These are phyloP conservation scores for Mimumesa dahlbomi DNA, from an alignment of 2,888 invertebrate genomes.

Conservation along the genomic window DNA sequence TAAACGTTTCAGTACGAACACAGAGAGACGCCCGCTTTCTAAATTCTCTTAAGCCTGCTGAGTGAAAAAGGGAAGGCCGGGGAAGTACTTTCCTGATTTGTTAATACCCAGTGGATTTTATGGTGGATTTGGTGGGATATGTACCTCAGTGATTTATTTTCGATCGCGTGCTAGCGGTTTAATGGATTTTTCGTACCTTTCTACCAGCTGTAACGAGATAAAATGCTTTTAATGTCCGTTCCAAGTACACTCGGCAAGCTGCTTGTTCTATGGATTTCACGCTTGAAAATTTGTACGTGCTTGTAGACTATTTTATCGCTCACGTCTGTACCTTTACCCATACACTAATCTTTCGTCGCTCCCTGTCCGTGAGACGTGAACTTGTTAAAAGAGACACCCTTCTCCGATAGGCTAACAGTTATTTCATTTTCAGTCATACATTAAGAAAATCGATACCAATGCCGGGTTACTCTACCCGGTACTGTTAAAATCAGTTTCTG, in stretches of 20 bases:
- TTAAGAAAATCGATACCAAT: no score
- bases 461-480: no score
- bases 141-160: constrained; percentile 54
- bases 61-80: constrained; percentile 62
- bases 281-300: neutral
- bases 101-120: constrained; percentile 63
- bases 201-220: constrained; percentile 29
- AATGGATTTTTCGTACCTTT: constrained; percentile 48
- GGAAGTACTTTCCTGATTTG: constrained; percentile 64
- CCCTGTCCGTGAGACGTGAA: no score
- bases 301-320: neutral
- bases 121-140: constrained; percentile 48
- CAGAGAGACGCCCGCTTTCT: constrained; percentile 47
- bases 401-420: no score
- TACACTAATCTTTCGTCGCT: no score
- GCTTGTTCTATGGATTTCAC: neutral
- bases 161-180: constrained; percentile 29
- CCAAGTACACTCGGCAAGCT: neutral
- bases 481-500: no score
- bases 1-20: constrained; percentile 35
- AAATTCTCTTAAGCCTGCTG: constrained; percentile 65
- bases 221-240: constrained; percentile 29
- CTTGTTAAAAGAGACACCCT: no score
- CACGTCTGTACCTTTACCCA: no score
- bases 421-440: no score